Conservation (phyloP, 2,888 invertebrate genomes). For the Eledone cirrhosa region DNA sequence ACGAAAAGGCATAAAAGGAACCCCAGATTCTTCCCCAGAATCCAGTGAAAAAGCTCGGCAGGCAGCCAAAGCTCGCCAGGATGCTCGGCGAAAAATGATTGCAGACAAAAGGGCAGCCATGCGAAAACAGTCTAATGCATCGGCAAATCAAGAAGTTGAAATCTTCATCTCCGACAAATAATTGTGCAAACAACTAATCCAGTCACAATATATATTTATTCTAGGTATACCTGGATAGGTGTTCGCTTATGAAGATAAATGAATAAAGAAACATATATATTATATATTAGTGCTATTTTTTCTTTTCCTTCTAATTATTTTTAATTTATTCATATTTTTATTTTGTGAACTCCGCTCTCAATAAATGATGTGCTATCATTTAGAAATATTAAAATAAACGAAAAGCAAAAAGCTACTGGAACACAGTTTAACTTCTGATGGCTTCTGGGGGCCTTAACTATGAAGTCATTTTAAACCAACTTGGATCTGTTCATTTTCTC, state of each 20-base stretch:
- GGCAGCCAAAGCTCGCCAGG: constrained; percentile 67
- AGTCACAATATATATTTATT: too few relatives aligned
- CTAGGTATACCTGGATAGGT: too few relatives aligned
- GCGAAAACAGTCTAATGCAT: constrained; percentile 50
- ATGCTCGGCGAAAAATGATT: constrained; percentile 81
- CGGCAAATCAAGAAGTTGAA: constrained; percentile 40
- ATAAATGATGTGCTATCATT: not conserved
- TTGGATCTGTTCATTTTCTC: not conserved
- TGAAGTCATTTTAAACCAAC: not conserved
- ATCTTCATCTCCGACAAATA: constrained; percentile 41
- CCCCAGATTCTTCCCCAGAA: constrained; percentile 58
- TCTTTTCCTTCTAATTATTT: constrained; percentile 5
- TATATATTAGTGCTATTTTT: not conserved
- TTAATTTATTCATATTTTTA: constrained; percentile 19
- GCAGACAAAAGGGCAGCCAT: constrained; percentile 76
- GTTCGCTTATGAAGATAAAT: too few relatives aligned
- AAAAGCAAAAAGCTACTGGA: not conserved
- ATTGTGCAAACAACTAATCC: not conserved
- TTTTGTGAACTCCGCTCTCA: not conserved
- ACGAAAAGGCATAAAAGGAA: constrained; percentile 51
- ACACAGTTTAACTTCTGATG: not conserved
- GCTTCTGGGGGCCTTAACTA: constrained; percentile 6
- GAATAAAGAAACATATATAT: too few relatives aligned
- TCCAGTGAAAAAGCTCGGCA: constrained; percentile 54
- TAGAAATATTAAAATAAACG: constrained; percentile 8